Conservation (phyloP, 1,140 invertebrate species). For the Ctenoplectra terminalis region DNA sequence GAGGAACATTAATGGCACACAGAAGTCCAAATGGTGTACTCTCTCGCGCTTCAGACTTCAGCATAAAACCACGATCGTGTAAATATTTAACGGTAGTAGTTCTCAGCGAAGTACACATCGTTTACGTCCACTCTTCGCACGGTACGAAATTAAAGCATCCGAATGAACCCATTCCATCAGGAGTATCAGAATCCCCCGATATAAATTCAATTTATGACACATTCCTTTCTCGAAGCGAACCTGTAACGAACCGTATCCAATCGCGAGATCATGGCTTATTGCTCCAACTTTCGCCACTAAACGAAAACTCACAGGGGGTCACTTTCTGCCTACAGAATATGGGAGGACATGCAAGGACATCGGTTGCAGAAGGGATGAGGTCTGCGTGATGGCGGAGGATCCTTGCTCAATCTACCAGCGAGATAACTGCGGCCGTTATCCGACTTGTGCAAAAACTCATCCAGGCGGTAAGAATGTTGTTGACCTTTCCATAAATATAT, state of each 20-base stretch:
- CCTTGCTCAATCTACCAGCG: slow-evolving; percentile 84
- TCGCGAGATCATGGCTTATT: slow-evolving; percentile 11
- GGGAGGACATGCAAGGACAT: slow-evolving; percentile 90
- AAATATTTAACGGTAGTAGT: slow-evolving; percentile 16
- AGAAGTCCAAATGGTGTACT: no score
- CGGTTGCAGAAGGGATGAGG: slow-evolving; percentile 87
- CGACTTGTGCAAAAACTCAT: slow-evolving; percentile 85
- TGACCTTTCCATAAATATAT: slow-evolving; percentile 31
- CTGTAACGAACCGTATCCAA: slow-evolving; percentile 45
- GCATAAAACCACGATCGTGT: slow-evolving; percentile 1
- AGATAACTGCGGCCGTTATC: slow-evolving; percentile 86
- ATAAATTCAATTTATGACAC: slow-evolving; percentile 46
- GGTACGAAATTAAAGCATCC: not conserved
- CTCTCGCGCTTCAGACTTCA: no score
- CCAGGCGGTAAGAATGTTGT: slow-evolving; percentile 67
- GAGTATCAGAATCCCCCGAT: not conserved
- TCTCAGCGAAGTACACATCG: not conserved
- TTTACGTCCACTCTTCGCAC: not conserved
- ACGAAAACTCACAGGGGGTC: slow-evolving; percentile 9
- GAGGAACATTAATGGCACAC: not conserved
- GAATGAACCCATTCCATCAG: not conserved
- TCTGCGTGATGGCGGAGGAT: slow-evolving; percentile 88
- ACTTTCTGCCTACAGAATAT: slow-evolving; percentile 86
- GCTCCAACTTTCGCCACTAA: slow-evolving; percentile 30
- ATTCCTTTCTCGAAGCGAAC: not conserved